Evolutionary conservation across 2,113 vertebrate genomes (phyloP).

Genomic region (Antennarius striatus): DNA sequence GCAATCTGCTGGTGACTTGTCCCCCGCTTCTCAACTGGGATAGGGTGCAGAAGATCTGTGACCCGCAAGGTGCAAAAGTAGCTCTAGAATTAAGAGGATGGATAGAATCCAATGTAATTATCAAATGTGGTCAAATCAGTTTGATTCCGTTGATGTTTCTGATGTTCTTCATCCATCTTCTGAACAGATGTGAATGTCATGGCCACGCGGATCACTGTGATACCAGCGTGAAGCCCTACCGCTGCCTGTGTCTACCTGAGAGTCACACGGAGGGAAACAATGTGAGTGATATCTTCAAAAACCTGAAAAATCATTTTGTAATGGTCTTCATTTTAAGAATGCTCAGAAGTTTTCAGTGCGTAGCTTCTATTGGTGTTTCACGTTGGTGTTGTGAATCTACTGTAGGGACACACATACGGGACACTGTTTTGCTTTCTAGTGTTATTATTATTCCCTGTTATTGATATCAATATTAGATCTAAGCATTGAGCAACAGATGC

Average conservation of each 20-base stretch:
- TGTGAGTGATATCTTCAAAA: constrained; percentile 78
- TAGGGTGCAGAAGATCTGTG: too few relatives aligned
- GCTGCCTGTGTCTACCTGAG: constrained; percentile 83
- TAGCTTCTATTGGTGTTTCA: background rate
- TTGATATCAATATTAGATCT: constrained; percentile 23
- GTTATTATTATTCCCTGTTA: constrained; percentile 2
- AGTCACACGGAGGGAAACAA: constrained; percentile 87
- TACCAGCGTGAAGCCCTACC: constrained; percentile 77
- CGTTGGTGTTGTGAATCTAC: background rate
- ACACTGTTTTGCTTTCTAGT: too few relatives aligned
- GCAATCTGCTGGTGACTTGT: too few relatives aligned
- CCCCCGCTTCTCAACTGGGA: too few relatives aligned
- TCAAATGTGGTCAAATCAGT: background rate
- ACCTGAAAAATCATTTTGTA: too few relatives aligned
- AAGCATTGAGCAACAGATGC: background rate
- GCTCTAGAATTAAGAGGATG: background rate
- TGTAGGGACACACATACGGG: too few relatives aligned
- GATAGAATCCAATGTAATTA: background rate
- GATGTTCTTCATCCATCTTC: background rate
- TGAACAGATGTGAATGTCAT: constrained; percentile 88
- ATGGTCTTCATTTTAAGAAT: background rate
- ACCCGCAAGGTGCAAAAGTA: too few relatives aligned
- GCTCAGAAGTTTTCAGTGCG: too few relatives aligned
- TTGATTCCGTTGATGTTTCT: background rate
- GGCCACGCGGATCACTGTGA: constrained; percentile 88